Conservation (phyloP, 2,113 vertebrate species). For the Suncus etruscus region DNA sequence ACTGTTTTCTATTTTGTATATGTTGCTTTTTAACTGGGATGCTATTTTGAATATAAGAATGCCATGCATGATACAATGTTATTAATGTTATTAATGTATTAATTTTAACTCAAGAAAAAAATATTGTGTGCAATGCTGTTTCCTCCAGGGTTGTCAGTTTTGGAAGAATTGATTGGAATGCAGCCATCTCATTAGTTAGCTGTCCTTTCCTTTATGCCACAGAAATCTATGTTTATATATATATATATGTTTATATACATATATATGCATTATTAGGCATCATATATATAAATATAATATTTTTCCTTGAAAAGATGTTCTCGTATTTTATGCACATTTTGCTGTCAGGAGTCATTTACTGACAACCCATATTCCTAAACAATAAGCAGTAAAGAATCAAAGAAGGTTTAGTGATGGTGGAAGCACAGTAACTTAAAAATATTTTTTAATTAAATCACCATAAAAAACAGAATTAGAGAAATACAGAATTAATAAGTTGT, state of each 20-base stretch:
- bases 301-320: constrained; percentile 24
- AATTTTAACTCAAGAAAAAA: not conserved
- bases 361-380: not conserved
- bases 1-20: not conserved
- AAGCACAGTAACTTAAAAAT: too few relatives aligned
- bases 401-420: not conserved
- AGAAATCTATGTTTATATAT: not conserved
- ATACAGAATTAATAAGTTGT: too few relatives aligned
- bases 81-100: not conserved
- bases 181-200: not conserved
- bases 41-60: not conserved
- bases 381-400: constrained; percentile 13
- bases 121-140: not conserved
- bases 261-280: too few relatives aligned
- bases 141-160: constrained; percentile 28
- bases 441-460: too few relatives aligned
- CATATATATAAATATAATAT: not conserved
- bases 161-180: not conserved
- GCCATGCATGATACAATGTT: not conserved
- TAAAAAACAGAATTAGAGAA: too few relatives aligned
- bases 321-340: constrained; percentile 12
- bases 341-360: not conserved
- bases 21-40: not conserved
- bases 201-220: not conserved
- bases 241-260: too few relatives aligned